Conservation (phyloP, 2,888 invertebrate genomes). For the Crioceris asparagi region DNA sequence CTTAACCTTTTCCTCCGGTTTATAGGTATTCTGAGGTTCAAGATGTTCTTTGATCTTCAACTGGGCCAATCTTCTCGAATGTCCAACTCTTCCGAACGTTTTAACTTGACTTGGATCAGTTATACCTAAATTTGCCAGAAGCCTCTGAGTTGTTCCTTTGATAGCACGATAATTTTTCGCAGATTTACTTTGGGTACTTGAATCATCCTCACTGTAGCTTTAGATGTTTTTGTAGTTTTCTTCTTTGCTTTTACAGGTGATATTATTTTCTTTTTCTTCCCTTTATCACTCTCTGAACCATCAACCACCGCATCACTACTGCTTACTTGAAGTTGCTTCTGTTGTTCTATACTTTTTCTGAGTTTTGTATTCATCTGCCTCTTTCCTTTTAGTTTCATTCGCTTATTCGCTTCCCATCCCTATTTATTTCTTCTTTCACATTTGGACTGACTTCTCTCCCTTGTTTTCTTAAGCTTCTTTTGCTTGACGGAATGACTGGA, state of each 20-base stretch:
- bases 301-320: slow-evolving; percentile 39
- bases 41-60: slow-evolving; percentile 78
- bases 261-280: too few relatives aligned
- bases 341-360: slow-evolving; percentile 42
- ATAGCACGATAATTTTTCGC: too few relatives aligned
- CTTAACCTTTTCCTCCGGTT: too few relatives aligned
- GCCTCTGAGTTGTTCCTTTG: too few relatives aligned
- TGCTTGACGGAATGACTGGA: slow-evolving; percentile 15
- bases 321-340: slow-evolving; percentile 39
- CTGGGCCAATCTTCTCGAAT: slow-evolving; percentile 78
- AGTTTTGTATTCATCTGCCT: slow-evolving; percentile 30
- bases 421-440: slow-evolving; percentile 14
- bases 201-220: slow-evolving; percentile 12
- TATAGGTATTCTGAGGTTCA: too few relatives aligned
- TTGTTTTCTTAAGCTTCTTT: slow-evolving; percentile 25
- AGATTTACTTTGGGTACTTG: slow-evolving; percentile 11
- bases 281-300: slow-evolving; percentile 22
- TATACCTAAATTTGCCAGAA: slow-evolving; percentile 42
- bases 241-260: too few relatives aligned
- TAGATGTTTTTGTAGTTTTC: slow-evolving; percentile 22
- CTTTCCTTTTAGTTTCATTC: slow-evolving; percentile 27
- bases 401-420: slow-evolving; percentile 22
- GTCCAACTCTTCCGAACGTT: slow-evolving; percentile 57
- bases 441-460: slow-evolving; percentile 23
- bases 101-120: slow-evolving; percentile 38